Percentiles rank a stretch among this genome's conserved stretches.
These are phyloP conservation scores for Ernsta delagoae DNA, from an alignment of 2,888 invertebrate species.

Conservation along the genomic window DNA sequence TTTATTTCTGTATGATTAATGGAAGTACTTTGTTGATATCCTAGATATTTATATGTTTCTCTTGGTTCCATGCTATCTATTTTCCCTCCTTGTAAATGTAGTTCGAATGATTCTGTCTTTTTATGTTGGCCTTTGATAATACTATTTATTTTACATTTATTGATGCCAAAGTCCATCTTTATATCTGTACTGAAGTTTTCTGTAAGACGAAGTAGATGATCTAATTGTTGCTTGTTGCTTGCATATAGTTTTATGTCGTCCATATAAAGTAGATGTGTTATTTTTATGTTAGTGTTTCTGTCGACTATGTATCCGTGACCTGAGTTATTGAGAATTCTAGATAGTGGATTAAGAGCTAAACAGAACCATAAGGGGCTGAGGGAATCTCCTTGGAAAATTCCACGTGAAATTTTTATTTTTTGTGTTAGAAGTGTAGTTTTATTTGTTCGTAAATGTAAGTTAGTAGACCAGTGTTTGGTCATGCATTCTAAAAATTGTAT, in stretches of 20 bases:
- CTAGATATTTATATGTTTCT: conserved; percentile 20
- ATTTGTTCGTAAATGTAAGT: conserved; percentile 9
- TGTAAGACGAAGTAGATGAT: conserved; percentile 9
- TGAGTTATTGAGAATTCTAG: conserved; percentile 21
- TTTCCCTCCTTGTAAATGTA: conserved; percentile 1
- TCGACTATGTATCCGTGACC: conserved; percentile 33
- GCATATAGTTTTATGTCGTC: background rate
- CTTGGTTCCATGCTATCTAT: conserved; percentile 6
- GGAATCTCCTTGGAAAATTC: conserved; percentile 34
- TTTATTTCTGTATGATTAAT: conserved; percentile 11
- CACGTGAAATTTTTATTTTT: conserved; percentile 15
- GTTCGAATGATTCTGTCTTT: conserved; percentile 1
- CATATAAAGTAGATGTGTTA: conserved; percentile 16
- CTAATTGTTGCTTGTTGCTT: conserved; percentile 11
- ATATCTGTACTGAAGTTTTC: conserved; percentile 34
- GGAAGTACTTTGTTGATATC: conserved; percentile 10
- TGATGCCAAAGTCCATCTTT: conserved; percentile 38
- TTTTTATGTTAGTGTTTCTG: conserved; percentile 2
- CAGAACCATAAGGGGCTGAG: conserved; percentile 12
- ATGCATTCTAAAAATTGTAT: conserved; percentile 25
- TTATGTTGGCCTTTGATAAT: conserved; percentile 22
- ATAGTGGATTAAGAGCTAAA: conserved; percentile 18
- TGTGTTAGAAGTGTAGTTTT: background rate
- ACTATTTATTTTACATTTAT: conserved; percentile 39
- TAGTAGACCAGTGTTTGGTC: conserved; percentile 40